These are phyloP conservation scores for Drosophila neocordata DNA, from an alignment of 1,140 invertebrate genomes.

Conservation along the genomic window DNA sequence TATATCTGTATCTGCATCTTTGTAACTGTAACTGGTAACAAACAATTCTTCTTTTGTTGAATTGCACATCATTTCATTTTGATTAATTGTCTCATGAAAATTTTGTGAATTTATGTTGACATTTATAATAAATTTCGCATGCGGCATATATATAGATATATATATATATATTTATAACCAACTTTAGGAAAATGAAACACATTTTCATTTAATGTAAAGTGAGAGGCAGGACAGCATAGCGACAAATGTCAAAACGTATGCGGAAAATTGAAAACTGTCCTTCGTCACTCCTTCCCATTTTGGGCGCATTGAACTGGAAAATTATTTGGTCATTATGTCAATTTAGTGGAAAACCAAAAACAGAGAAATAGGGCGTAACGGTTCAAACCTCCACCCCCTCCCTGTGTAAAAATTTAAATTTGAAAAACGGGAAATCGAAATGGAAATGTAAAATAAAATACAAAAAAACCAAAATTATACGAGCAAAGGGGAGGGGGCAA, in stretches of 20 bases:
- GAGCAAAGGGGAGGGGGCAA: too few relatives aligned
- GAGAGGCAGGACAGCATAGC: neutral
- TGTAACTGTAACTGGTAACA: too few relatives aligned
- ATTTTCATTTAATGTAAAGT: constrained; percentile 67
- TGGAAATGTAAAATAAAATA: constrained; percentile 13
- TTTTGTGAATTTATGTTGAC: constrained; percentile 74
- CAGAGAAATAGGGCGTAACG: constrained; percentile 2
- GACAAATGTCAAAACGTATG: constrained; percentile 61
- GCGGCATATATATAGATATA: constrained; percentile 33
- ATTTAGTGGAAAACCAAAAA: constrained; percentile 57
- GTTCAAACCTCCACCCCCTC: too few relatives aligned
- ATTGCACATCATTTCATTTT: constrained; percentile 63
- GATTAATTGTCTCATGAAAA: constrained; percentile 70
- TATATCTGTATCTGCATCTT: constrained; percentile 20
- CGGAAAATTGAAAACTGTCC: constrained; percentile 60
- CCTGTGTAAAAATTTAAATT: too few relatives aligned
- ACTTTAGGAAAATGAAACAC: constrained; percentile 15
- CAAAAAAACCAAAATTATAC: constrained; percentile 1
- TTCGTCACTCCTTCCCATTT: neutral
- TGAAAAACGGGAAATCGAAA: constrained; percentile 18
- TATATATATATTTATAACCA: neutral
- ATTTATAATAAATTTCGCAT: constrained; percentile 76
- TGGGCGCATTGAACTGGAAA: constrained; percentile 70
- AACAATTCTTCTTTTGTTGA: constrained; percentile 9
- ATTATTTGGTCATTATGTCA: constrained; percentile 81